Evolutionary conservation across 2,113 vertebrate genomes (phyloP), one percentile per base, ranked within the genome.

Genomic region (Lonchura striata): DNA sequence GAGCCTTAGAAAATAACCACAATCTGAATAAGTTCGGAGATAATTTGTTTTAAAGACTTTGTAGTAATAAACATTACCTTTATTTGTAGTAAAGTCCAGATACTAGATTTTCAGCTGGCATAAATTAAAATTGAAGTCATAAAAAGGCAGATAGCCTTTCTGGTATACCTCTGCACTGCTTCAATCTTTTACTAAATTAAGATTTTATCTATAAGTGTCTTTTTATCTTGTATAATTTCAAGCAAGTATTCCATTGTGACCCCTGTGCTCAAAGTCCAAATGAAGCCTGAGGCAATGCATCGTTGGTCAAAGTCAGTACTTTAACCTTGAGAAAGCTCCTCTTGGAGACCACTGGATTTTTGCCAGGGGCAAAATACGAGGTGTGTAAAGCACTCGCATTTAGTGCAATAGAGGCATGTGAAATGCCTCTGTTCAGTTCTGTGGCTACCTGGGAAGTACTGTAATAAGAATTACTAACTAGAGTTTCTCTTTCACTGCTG

Each of bases 151-250:
- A 15, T 77, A 74, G 35, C 31, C 30, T 87, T 95, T 53, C 54
- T 56, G 13, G 10, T 78, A 21, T 54, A 66, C 14, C 15, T 30
- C 27, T 72, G 28, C 11, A 2, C 50, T 77, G 59, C 63, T 85
- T 91, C 52, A 56, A 28, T 85, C 28, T 90, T 69, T 50, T 42
- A 80, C 35, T 82, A 79, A 89, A 80, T 94, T 90, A 59, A 66
- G 78, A 82, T 96, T 89, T 91, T 92, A 94, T 96, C 81, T 92
- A 2, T 65, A 89, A 69, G 18, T 14, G 5, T 56, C 54, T 83
- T 83, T 91, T 65, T 88, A 70, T 52, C 30, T 30, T 60, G 16
- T 47, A 66, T 54, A 59, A 86, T 22, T 59, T 20, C 24, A 90
- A 89, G 81, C 56, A 89, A 94, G 39, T 42, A 52, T 52, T 92